Conservation (phyloP, 2,888 invertebrate species). For the Tipula helvola region DNA sequence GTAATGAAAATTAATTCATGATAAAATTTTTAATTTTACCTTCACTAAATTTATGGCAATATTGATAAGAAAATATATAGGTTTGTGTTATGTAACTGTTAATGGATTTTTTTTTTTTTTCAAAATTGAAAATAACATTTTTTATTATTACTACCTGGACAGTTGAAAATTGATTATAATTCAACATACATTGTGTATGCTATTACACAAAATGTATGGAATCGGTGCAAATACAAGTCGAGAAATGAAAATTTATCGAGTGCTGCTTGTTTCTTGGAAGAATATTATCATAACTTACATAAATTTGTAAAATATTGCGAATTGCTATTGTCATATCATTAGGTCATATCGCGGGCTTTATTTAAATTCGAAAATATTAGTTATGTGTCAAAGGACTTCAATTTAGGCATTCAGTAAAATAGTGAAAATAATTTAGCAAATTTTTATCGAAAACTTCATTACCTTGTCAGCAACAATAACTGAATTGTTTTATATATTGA, state of each 20-base stretch:
- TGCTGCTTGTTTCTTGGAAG: neutral
- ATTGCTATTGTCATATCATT: too few relatives aligned
- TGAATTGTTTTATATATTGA: too few relatives aligned
- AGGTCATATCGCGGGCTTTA: too few relatives aligned
- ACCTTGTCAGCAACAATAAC: too few relatives aligned
- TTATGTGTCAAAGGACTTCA: too few relatives aligned
- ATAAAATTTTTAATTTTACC: neutral
- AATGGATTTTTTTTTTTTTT: too few relatives aligned
- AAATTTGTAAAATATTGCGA: too few relatives aligned
- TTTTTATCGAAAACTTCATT: too few relatives aligned
- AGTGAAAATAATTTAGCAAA: too few relatives aligned
- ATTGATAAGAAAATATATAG: neutral
- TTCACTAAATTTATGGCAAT: neutral
- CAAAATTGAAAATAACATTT: neutral
- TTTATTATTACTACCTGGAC: neutral
- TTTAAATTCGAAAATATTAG: too few relatives aligned
- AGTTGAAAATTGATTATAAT: neutral
- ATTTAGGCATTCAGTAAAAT: too few relatives aligned
- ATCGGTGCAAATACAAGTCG: neutral
- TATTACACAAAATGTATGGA: neutral
- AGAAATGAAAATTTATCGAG: neutral
- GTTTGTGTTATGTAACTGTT: neutral
- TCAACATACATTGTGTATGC: neutral
- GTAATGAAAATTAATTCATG: neutral
- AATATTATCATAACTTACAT: neutral